Base-by-base conservation (phyloP, 1,140 invertebrate genomes). In the Homarus americanus region DNA sequence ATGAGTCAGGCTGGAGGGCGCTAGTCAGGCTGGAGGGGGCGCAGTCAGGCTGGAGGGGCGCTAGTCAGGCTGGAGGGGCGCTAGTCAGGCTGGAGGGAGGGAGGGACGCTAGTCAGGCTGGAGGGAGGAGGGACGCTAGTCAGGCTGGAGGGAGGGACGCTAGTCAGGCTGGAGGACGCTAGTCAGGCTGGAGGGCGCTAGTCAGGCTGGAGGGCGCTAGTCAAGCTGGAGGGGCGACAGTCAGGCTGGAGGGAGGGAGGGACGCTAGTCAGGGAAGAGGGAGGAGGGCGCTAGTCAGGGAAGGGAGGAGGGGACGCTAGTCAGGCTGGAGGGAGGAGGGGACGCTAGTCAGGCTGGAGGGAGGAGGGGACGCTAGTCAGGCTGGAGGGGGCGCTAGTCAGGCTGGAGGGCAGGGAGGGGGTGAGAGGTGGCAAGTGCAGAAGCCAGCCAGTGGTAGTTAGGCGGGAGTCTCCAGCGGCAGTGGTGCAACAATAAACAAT, bases 401-500 rank as follows among this genome's bases (percentile, higher is more conserved):
- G 34, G 34, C 15, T n/a, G 73, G 28, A 40, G 9, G 34, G 40
- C 20, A 5, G 40, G 15, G 20, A 38, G 24, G 40, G 24, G 76
- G 75, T 12, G 40, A 38, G 75, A 28, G 76, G 76, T 20, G 38
- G 75, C 40, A 44, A n/a, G 38, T 78, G 76, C 2, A n/a, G 28
- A 24, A 36, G 12, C 17, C 28, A 36, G 20, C 17, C 36, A 34
- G 28, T 76, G 73, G 34, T 38, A 38, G 32, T n/a, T n/a, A n/a
- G n/a, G n/a, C n/a, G n/a, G n/a, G n/a, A n/a, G n/a, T n/a, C n/a
- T n/a, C n/a, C 41, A 28, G 38, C n/a, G 36, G 40, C 41, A n/a
- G 12, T 78, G 76, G 76, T 78, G 76, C 76, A 78, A 78, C 15
- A n/a, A 44, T 20, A 41, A n/a, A 44, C 38, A 41, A 15, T n/a